Evolutionary conservation across 35 echinoderm and acorn worm species (phyloP).

Genomic region (Ophioderma brevispina): DNA sequence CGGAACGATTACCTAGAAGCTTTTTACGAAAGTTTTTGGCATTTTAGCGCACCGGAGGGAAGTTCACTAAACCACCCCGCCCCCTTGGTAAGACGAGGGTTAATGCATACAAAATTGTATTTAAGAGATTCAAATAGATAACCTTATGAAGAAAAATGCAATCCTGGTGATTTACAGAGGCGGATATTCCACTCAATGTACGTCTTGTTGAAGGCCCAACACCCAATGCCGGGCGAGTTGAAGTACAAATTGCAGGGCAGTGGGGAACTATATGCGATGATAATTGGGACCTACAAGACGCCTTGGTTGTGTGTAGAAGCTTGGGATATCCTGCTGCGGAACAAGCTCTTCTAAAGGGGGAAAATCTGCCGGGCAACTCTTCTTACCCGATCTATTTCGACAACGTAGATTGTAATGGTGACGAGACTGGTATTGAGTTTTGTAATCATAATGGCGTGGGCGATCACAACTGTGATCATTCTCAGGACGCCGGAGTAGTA

Average conservation of each 20-base stretch:
- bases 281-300: conserved; percentile 38
- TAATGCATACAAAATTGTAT: neutral
- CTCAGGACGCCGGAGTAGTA: conserved; percentile 11
- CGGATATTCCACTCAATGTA: neutral
- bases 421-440: neutral
- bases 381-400: conserved; percentile 5
- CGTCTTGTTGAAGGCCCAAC: conserved; percentile 35
- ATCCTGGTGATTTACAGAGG: neutral
- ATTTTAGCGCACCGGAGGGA: too few relatives aligned
- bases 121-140: neutral
- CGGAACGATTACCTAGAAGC: too few relatives aligned
- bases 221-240: conserved; percentile 47
- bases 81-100: too few relatives aligned
- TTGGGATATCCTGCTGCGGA: conserved; percentile 48
- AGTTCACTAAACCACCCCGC: neutral
- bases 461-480: conserved; percentile 44
- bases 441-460: conserved; percentile 11
- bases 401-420: conserved; percentile 17
- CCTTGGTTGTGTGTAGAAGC: conserved; percentile 48
- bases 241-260: conserved; percentile 27
- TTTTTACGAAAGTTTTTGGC: too few relatives aligned
- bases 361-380: neutral
- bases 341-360: neutral
- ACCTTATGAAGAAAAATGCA: neutral
- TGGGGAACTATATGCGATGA: conserved; percentile 78